Evolutionary conservation across 2,888 invertebrate genomes (phyloP).

Genomic region (Xiphydria camelus): DNA sequence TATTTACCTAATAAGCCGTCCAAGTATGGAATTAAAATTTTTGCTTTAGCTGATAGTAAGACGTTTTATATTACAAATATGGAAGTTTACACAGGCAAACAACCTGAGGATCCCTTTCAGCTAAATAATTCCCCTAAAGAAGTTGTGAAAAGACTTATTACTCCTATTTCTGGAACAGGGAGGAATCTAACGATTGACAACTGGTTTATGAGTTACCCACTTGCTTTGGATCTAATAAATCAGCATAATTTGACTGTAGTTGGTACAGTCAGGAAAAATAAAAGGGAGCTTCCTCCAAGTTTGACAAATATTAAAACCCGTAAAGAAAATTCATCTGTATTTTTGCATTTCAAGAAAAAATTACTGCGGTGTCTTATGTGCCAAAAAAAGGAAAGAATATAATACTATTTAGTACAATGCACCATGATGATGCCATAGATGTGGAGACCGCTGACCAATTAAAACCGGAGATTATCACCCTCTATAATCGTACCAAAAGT

Average conservation of each 20-base stretch:
- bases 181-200: constrained; percentile 14
- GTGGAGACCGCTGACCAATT: not conserved
- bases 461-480: constrained; percentile 17
- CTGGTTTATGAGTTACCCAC: constrained; percentile 10
- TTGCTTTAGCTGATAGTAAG: constrained; percentile 10
- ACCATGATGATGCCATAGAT: constrained; percentile 11
- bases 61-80: constrained; percentile 17
- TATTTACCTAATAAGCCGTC: constrained; percentile 15
- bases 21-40: constrained; percentile 22
- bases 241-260: too few species aligned
- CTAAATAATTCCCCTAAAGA: not conserved
- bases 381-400: too few species aligned
- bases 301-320: not conserved
- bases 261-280: not conserved
- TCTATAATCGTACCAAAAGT: too few species aligned
- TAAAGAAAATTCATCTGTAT: too few species aligned
- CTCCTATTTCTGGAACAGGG: constrained; percentile 6
- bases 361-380: not conserved
- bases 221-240: constrained; percentile 10
- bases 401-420: too few species aligned
- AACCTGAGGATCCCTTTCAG: constrained; percentile 2
- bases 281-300: constrained; percentile 5
- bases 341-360: not conserved
- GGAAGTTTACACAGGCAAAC: constrained; percentile 19
- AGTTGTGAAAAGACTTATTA: constrained; percentile 8